phyloP scores from a whole-genome alignment of 2,797 vertebrate species.

The Ispidina lecontei region DNA sequence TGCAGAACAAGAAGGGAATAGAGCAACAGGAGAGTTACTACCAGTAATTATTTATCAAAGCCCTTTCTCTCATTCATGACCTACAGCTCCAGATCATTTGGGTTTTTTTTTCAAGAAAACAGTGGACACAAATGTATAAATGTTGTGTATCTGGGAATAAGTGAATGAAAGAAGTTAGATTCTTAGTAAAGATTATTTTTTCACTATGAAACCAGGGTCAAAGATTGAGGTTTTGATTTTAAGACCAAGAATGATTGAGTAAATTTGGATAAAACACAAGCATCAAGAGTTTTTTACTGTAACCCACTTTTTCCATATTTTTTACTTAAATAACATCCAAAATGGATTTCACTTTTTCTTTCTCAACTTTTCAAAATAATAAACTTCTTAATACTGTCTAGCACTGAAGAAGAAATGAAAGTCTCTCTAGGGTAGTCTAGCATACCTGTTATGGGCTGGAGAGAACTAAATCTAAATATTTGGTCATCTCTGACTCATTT shows the following conservation, averaged over 20 bases:
- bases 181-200: background rate
- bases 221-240: background rate
- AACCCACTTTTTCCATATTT: background rate
- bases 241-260: background rate
- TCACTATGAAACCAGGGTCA: background rate
- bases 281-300: background rate
- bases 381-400: background rate
- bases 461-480: background rate
- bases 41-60: conserved; percentile 26
- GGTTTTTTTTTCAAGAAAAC: background rate
- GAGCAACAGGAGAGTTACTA: background rate
- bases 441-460: background rate
- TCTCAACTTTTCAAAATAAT: background rate
- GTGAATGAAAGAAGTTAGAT: background rate
- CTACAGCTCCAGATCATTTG: background rate
- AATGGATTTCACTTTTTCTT: background rate
- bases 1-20: background rate
- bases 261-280: background rate
- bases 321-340: background rate
- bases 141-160: background rate
- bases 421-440: background rate
- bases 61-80: background rate
- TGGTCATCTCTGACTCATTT: background rate
- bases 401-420: background rate
- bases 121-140: background rate